Conservation (phyloP, 2,888 invertebrate genomes). For the Heliconius cydno region DNA sequence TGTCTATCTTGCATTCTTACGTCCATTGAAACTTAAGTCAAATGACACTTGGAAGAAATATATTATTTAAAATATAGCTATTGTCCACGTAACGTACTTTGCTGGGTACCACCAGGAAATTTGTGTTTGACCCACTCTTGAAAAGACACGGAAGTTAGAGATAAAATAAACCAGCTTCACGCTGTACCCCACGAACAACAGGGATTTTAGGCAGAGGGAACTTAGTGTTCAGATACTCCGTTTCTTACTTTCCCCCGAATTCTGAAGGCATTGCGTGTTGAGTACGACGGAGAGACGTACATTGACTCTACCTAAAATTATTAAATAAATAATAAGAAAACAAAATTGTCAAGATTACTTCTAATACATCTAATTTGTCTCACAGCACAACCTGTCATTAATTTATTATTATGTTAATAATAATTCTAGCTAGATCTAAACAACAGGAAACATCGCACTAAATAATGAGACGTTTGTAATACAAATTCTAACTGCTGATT, state of each 20-base stretch:
- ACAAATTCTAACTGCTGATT: constrained; percentile 70
- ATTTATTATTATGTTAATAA: constrained; percentile 31
- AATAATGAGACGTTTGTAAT: constrained; percentile 71
- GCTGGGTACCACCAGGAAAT: neutral
- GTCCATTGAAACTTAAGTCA: too few relatives aligned
- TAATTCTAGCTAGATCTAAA: constrained; percentile 15
- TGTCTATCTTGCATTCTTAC: too few relatives aligned
- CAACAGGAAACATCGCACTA: constrained; percentile 60
- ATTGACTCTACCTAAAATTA: neutral
- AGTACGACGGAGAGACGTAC: too few relatives aligned
- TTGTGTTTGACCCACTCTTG: neutral
- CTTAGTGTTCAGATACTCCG: too few relatives aligned
- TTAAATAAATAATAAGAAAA: neutral
- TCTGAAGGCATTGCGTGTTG: too few relatives aligned
- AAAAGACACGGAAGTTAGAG: neutral
- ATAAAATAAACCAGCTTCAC: too few relatives aligned
- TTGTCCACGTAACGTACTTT: neutral
- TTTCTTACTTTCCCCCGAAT: too few relatives aligned
- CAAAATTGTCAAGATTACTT: constrained; percentile 9
- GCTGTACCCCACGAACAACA: too few relatives aligned
- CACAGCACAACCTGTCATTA: constrained; percentile 10
- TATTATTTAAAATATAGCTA: neutral
- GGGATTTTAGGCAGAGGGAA: too few relatives aligned
- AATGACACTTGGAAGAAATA: neutral
- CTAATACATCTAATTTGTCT: constrained; percentile 19